Percentiles rank a stretch among this genome's conserved stretches.
Evolutionary conservation across 2,113 vertebrate species (phyloP).

Genomic region (Erythrocebus patas): DNA sequence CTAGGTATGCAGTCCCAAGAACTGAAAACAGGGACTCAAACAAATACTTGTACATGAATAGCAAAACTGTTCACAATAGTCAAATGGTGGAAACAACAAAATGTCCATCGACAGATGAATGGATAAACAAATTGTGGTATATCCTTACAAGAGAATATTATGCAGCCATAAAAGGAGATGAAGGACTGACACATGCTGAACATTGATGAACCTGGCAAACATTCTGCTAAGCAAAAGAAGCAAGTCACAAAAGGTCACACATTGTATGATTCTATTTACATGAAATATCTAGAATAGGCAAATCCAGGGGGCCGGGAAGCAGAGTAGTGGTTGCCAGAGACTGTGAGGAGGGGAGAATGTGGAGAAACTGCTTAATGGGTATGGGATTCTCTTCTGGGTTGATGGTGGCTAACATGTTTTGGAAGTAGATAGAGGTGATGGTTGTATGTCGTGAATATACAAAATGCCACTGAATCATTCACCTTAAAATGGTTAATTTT

Average conservation of each 20-base stretch:
- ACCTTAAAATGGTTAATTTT: not conserved
- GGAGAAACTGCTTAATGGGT: not conserved
- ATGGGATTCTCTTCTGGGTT: not conserved
- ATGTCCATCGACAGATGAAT: accelerated
- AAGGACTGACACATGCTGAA: accelerated
- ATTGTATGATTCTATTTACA: no score
- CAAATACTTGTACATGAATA: not conserved
- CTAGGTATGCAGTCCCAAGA: not conserved
- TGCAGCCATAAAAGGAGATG: not conserved
- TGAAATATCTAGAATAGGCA: no score
- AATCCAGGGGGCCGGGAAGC: no score
- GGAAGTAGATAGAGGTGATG: not conserved
- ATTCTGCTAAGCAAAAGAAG: not conserved
- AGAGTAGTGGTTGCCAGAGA: no score
- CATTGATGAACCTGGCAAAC: not conserved
- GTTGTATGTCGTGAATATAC: not conserved
- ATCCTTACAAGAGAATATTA: no score
- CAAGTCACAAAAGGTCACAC: no score
- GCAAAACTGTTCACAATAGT: not conserved
- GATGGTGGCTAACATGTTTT: no score
- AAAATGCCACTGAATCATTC: not conserved
- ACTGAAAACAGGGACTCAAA: not conserved
- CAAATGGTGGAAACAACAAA: not conserved
- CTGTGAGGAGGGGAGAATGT: no score
- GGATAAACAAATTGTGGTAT: not conserved